phyloP scores from a whole-genome alignment of 1,140 invertebrate genomes.

The Calliphora vicina region DNA sequence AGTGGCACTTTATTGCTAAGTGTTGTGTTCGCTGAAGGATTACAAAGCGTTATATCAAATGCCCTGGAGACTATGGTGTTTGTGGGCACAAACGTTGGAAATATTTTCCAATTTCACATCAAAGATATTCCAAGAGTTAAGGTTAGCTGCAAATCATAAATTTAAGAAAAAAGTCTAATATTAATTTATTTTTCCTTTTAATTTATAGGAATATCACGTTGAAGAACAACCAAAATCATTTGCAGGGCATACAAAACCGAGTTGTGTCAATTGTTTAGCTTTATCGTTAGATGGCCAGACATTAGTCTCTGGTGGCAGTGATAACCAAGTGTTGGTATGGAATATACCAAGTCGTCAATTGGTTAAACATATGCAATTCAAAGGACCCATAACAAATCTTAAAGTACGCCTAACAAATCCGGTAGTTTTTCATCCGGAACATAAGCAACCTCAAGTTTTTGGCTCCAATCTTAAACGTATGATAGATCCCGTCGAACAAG shows the following conservation, averaged over 20 bases:
- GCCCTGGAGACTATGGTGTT: constrained; percentile 74
- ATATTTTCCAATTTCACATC: constrained; percentile 74
- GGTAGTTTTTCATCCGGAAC: constrained; percentile 60
- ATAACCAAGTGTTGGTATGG: constrained; percentile 80
- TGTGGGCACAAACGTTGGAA: constrained; percentile 76
- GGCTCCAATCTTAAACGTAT: constrained; percentile 61
- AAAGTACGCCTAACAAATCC: constrained; percentile 67
- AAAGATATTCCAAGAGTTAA: constrained; percentile 70
- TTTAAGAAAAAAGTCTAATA: background rate
- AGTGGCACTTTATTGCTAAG: constrained; percentile 74
- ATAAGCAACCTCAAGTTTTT: constrained; percentile 62
- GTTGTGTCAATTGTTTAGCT: constrained; percentile 72
- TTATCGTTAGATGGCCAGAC: constrained; percentile 73
- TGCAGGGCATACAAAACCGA: constrained; percentile 69
- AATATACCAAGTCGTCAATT: constrained; percentile 78
- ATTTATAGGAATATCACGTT: constrained; percentile 74
- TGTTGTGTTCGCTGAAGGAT: constrained; percentile 75
- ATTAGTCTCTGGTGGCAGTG: constrained; percentile 78
- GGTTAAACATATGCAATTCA: constrained; percentile 73
- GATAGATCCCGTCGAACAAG: constrained; percentile 45
- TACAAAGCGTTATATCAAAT: constrained; percentile 77
- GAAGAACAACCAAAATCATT: constrained; percentile 66
- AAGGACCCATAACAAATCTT: constrained; percentile 77
- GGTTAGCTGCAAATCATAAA: constrained; percentile 40
- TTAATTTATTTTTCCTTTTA: background rate